Conservation (phyloP, 53 echinoderm and acorn worm genomes). For the Holothuria scabra region DNA sequence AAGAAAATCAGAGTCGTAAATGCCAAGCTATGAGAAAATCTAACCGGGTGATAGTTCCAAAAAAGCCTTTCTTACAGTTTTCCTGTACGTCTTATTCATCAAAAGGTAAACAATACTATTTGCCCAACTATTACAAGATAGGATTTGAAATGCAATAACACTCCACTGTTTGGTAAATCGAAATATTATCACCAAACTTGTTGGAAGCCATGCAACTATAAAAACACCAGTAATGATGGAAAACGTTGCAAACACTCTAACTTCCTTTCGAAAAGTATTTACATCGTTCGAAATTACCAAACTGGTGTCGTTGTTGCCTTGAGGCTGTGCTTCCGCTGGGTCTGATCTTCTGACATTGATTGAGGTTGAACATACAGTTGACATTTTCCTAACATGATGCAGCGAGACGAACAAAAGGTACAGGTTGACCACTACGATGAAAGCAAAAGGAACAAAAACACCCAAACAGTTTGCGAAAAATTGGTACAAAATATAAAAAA, state of each 20-base stretch:
- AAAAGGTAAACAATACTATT: constrained; percentile 7
- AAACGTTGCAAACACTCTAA: background rate
- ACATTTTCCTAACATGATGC: background rate
- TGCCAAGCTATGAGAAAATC: too few species aligned
- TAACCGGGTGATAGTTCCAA: background rate
- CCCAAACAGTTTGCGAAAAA: background rate
- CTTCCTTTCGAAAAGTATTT: background rate
- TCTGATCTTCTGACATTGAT: background rate
- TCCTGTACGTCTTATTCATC: background rate
- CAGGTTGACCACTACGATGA: background rate
- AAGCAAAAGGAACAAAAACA: background rate
- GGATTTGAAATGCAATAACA: background rate
- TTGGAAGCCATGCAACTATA: background rate
- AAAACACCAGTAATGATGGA: constrained; percentile 17
- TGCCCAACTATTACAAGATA: constrained; percentile 14
- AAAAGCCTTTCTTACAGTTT: background rate
- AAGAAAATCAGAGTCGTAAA: too few species aligned
- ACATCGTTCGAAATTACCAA: too few species aligned
- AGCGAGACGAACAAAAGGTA: constrained; percentile 6
- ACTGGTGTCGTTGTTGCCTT: too few species aligned
- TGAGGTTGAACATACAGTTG: background rate
- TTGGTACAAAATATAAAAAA: background rate
- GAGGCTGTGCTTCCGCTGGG: too few species aligned
- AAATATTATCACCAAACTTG: background rate
- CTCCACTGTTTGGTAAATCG: background rate